Conservation (phyloP, 1,140 invertebrate species). For the Drosophila pseudoananassae region DNA sequence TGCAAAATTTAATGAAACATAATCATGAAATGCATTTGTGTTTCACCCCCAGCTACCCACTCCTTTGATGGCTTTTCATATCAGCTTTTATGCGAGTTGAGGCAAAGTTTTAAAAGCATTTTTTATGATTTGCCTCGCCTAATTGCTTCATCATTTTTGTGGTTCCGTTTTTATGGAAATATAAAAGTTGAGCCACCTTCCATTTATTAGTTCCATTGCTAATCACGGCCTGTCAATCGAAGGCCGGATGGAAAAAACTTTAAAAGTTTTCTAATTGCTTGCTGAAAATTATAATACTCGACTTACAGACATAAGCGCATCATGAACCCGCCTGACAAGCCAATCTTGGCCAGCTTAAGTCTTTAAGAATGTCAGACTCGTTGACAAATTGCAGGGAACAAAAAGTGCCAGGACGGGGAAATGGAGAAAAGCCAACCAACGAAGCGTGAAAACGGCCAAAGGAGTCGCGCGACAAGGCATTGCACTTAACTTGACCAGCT, state of each 20-base stretch:
- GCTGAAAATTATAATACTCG: slow-evolving; percentile 48
- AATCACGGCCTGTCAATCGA: slow-evolving; percentile 41
- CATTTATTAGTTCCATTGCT: neutral
- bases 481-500: slow-evolving; percentile 75
- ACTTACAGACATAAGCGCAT: slow-evolving; percentile 46
- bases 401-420: neutral
- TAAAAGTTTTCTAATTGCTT: slow-evolving; percentile 40
- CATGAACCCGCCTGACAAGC: slow-evolving; percentile 19
- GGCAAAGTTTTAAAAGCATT: slow-evolving; percentile 59
- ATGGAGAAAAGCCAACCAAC: slow-evolving; percentile 18
- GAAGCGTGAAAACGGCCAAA: slow-evolving; percentile 40
- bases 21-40: slow-evolving; percentile 47
- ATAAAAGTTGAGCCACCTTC: slow-evolving; percentile 38
- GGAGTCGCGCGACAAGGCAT: slow-evolving; percentile 66
- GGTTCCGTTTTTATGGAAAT: slow-evolving; percentile 56
- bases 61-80: slow-evolving; percentile 34
- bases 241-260: slow-evolving; percentile 4
- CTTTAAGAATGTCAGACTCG: slow-evolving; percentile 61
- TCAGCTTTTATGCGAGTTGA: slow-evolving; percentile 62
- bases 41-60: neutral
- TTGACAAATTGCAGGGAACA: slow-evolving; percentile 58
- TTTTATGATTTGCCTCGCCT: slow-evolving; percentile 54
- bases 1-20: slow-evolving; percentile 58
- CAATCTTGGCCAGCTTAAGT: slow-evolving; percentile 57
- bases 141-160: slow-evolving; percentile 46